These are phyloP conservation scores for Agraylea sexmaculata DNA, from an alignment of 1,140 invertebrate genomes.

Conservation along the genomic window DNA sequence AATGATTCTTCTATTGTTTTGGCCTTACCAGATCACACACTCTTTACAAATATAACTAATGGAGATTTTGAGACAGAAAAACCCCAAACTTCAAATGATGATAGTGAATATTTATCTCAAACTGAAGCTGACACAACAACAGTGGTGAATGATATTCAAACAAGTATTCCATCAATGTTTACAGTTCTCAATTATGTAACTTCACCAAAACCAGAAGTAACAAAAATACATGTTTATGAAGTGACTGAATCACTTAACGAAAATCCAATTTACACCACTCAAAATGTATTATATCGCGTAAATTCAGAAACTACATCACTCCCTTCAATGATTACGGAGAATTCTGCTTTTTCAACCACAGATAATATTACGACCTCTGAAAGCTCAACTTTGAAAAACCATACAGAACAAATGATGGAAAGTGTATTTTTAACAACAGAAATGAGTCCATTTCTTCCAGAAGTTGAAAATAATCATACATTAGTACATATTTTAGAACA, in stretches of 20 bases:
- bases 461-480: constrained; percentile 45
- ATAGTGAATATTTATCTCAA: constrained; percentile 14
- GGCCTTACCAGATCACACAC: constrained; percentile 15
- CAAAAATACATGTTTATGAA: constrained; percentile 14
- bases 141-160: no score
- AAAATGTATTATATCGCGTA: constrained; percentile 10
- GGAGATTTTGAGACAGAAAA: constrained; percentile 4
- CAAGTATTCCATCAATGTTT: no score
- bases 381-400: no score
- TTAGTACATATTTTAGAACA: constrained; percentile 42
- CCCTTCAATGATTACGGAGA: background rate
- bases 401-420: constrained; percentile 2
- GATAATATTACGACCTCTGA: background rate
- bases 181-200: no score
- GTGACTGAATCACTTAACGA: constrained; percentile 18
- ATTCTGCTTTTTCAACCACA: background rate
- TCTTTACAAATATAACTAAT: constrained; percentile 6
- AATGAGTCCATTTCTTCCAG: constrained; percentile 53
- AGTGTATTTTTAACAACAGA: constrained; percentile 27
- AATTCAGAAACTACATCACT: no score
- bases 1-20: constrained; percentile 5
- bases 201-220: background rate
- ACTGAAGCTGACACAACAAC: background rate
- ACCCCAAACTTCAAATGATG: constrained; percentile 10
- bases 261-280: constrained; percentile 11